These are phyloP conservation scores for Bugula neritina DNA, from an alignment of 2,888 invertebrate species.

Conservation along the genomic window DNA sequence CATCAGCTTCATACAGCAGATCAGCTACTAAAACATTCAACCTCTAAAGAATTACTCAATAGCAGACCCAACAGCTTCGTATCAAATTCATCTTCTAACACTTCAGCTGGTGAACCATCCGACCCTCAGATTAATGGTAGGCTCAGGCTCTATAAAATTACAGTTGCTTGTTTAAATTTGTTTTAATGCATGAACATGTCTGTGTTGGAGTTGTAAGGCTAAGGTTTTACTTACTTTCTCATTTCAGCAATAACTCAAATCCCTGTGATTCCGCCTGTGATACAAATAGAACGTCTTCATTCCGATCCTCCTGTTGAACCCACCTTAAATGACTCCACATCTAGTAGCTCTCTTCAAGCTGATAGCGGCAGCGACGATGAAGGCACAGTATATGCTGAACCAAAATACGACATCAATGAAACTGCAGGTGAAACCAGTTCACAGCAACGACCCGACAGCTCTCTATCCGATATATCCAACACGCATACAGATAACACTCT, in stretches of 20 bases:
- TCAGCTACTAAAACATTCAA: slow-evolving; percentile 57
- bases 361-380: slow-evolving; percentile 26
- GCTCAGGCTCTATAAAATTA: too few species aligned
- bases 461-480: slow-evolving; percentile 4
- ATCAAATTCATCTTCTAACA: slow-evolving; percentile 23
- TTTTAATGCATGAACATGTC: too few species aligned
- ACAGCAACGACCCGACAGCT: slow-evolving; percentile 14
- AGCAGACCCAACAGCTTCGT: slow-evolving; percentile 26
- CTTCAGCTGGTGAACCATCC: slow-evolving; percentile 13
- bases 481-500: slow-evolving; percentile 11
- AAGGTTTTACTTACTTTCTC: neutral
- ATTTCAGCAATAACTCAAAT: neutral
- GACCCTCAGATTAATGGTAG: slow-evolving; percentile 6
- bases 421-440: neutral
- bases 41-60: neutral
- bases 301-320: neutral
- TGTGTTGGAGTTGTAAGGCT: too few species aligned
- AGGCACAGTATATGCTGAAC: slow-evolving; percentile 25
- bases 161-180: too few species aligned
- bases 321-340: neutral
- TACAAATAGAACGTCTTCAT: neutral
- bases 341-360: neutral
- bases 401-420: slow-evolving; percentile 13
- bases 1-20: slow-evolving; percentile 67
- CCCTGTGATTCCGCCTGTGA: slow-evolving; percentile 1